Percentiles rank a stretch among this genome's conserved stretches.
Conservation (phyloP, 2,888 invertebrate genomes). For the Diplolepis rosae region DNA sequence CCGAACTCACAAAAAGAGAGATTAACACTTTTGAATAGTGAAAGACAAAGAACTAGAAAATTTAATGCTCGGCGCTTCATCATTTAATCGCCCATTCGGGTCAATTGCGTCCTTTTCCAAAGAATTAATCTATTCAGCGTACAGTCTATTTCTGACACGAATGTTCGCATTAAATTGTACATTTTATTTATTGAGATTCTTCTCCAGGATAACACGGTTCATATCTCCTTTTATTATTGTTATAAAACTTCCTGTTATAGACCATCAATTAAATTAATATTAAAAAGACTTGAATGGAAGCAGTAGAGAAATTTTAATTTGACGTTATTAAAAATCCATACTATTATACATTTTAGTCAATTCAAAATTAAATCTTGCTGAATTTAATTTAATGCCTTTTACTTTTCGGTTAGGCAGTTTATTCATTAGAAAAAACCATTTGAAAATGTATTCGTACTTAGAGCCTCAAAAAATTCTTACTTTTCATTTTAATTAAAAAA, state of each 20-base stretch:
- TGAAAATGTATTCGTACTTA: too few species aligned
- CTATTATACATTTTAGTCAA: too few species aligned
- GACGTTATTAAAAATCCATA: too few species aligned
- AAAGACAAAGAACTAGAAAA: conserved; percentile 10
- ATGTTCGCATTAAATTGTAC: conserved; percentile 40
- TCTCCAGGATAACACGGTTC: background rate
- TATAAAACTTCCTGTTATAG: background rate
- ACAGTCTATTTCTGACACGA: conserved; percentile 59
- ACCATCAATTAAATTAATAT: too few species aligned
- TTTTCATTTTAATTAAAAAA: too few species aligned
- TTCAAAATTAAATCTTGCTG: too few species aligned
- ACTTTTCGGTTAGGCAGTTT: too few species aligned
- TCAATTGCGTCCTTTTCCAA: conserved; percentile 60
- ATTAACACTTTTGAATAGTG: background rate
- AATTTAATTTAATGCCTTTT: too few species aligned
- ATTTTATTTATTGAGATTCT: background rate
- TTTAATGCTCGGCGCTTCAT: conserved; percentile 39
- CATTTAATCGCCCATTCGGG: conserved; percentile 57
- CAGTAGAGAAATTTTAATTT: too few species aligned
- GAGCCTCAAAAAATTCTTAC: too few species aligned
- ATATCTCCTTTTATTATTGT: background rate
- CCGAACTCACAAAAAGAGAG: background rate
- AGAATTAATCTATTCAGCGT: conserved; percentile 56
- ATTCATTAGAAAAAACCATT: too few species aligned
- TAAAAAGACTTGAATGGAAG: too few species aligned